phyloP scores from a whole-genome alignment of 1,140 invertebrate genomes.

The Tyrophagus putrescentiae region DNA sequence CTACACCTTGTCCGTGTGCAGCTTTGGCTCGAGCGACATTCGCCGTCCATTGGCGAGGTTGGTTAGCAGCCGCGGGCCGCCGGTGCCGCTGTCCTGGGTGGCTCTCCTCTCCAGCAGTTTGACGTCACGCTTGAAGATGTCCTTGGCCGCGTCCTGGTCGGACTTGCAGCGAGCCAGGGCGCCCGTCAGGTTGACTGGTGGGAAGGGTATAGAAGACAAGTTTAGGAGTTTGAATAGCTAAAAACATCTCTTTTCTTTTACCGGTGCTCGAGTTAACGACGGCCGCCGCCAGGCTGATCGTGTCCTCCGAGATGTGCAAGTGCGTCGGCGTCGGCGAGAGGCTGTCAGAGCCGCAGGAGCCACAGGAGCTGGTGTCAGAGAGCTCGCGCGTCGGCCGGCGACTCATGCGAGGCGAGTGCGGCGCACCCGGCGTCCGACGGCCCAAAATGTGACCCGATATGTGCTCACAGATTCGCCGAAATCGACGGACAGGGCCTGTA shows the following conservation, averaged over 20 bases:
- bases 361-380: slow-evolving; percentile 62
- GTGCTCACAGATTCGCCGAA: slow-evolving; percentile 86
- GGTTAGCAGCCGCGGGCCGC: slow-evolving; percentile 3
- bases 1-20: slow-evolving; percentile 17
- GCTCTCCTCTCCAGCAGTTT: slow-evolving; percentile 21
- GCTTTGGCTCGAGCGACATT: slow-evolving; percentile 24
- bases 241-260: no score
- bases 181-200: slow-evolving; percentile 8
- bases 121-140: slow-evolving; percentile 27
- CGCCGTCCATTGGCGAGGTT: slow-evolving; percentile 25
- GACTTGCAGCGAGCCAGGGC: slow-evolving; percentile 28
- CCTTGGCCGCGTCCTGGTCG: slow-evolving; percentile 27
- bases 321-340: slow-evolving; percentile 37
- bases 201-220: no score
- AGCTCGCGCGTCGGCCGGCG: slow-evolving; percentile 45
- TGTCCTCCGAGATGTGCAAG: slow-evolving; percentile 26
- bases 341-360: slow-evolving; percentile 61
- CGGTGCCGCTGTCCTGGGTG: slow-evolving; percentile 21
- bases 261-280: slow-evolving; percentile 11
- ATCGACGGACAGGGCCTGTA: slow-evolving; percentile 78
- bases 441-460: slow-evolving; percentile 74
- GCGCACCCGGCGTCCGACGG: slow-evolving; percentile 26
- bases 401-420: slow-evolving; percentile 46
- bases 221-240: no score
- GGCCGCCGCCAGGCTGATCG: slow-evolving; percentile 18